These are phyloP conservation scores for Heliornis fulica DNA, from an alignment of 2,113 vertebrate species.

Conservation along the genomic window DNA sequence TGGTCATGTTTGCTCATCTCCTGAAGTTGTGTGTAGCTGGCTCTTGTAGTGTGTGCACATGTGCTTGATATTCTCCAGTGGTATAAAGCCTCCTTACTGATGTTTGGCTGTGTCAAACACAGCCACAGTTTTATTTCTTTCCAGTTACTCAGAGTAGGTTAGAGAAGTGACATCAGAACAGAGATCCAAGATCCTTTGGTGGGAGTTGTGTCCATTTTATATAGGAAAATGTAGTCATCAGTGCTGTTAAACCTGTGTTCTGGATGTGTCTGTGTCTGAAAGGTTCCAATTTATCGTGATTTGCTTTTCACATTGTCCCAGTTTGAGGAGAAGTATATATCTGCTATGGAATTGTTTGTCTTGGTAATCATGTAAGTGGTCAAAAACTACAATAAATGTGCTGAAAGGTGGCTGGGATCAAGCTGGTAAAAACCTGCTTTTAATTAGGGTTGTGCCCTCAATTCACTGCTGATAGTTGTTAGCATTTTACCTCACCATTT, in stretches of 20 bases:
- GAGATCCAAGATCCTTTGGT: neutral
- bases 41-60: neutral
- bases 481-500: neutral
- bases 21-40: neutral
- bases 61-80: neutral
- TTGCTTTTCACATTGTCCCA: neutral
- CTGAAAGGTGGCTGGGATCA: neutral
- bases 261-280: neutral
- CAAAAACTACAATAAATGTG: neutral
- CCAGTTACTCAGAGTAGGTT: neutral
- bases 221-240: neutral
- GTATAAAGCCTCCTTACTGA: neutral
- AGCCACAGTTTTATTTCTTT: neutral
- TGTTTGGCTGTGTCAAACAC: neutral
- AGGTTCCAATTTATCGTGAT: neutral
- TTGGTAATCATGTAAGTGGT: neutral
- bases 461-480: neutral
- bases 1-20: neutral
- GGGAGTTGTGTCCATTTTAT: neutral
- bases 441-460: neutral
- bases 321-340: neutral
- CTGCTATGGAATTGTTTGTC: neutral
- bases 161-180: neutral
- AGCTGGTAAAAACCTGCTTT: neutral
- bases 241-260: neutral